Conservation (phyloP, 2,113 vertebrate genomes). For the Alouatta palliata region DNA sequence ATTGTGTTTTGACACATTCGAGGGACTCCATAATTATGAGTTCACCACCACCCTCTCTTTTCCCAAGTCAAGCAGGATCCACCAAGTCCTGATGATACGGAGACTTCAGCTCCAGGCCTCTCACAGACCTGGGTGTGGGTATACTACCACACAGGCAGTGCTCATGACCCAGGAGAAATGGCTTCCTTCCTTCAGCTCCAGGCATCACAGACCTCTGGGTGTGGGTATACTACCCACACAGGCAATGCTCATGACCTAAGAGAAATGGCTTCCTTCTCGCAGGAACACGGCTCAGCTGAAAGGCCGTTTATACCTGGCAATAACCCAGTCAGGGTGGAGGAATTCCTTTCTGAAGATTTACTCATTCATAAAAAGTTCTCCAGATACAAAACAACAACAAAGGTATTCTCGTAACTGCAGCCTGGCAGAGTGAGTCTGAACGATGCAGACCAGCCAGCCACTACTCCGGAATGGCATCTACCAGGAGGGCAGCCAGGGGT, state of each 20-base stretch:
- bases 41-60: neutral
- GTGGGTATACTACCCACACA: neutral
- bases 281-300: neutral
- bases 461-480: neutral
- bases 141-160: neutral
- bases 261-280: neutral
- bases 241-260: neutral
- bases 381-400: neutral
- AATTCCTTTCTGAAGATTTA: constrained; percentile 29
- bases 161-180: neutral
- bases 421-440: neutral
- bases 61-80: neutral
- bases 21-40: neutral
- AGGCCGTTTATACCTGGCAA: neutral
- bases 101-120: neutral
- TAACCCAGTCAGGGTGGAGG: neutral
- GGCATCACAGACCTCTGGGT: neutral
- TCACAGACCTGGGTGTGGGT: neutral
- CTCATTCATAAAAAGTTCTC: constrained; percentile 33
- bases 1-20: neutral
- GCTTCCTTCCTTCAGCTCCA: neutral
- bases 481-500: neutral
- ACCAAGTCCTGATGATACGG: neutral
- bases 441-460: neutral
- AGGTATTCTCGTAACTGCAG: neutral